Conservation (phyloP, 2,888 invertebrate genomes). For the Octonoba sinensis region DNA sequence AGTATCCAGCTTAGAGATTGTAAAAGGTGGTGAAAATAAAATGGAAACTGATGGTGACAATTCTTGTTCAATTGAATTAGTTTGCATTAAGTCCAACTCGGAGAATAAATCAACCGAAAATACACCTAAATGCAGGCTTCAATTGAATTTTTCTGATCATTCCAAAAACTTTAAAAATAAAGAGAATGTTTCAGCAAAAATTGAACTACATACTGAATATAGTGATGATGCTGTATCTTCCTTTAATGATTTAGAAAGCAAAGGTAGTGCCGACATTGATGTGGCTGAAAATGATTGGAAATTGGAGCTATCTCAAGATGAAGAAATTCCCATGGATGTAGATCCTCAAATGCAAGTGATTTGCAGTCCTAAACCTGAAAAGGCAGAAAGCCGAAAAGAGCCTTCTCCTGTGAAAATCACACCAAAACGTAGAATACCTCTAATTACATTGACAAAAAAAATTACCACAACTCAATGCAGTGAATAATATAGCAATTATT, state of each 20-base stretch:
- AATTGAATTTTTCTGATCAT: conserved; percentile 1
- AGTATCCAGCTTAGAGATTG: background rate
- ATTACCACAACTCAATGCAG: conserved; percentile 1
- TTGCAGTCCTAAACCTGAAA: conserved; percentile 2
- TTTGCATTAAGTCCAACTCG: no score
- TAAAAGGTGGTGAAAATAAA: no score
- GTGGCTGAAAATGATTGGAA: conserved; percentile 39
- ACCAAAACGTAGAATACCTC: conserved; percentile 36
- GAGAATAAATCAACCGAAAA: no score
- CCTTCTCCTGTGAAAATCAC: conserved; percentile 8
- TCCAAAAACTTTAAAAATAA: background rate
- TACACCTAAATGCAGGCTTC: conserved; percentile 1
- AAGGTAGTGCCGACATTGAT: background rate
- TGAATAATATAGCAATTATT: conserved; percentile 1
- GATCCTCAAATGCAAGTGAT: no score
- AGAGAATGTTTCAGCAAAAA: background rate
- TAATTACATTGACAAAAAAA: conserved; percentile 36
- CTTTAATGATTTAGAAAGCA: conserved; percentile 4
- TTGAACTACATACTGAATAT: conserved; percentile 8
- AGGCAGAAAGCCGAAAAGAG: background rate
- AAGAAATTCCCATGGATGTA: conserved; percentile 26
- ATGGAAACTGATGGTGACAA: no score
- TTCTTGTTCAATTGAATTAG: no score
- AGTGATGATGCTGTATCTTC: conserved; percentile 25
- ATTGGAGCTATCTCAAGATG: conserved; percentile 52